These are phyloP conservation scores for Champsocephalus gunnari DNA, from an alignment of 2,797 vertebrate genomes.

Conservation along the genomic window DNA sequence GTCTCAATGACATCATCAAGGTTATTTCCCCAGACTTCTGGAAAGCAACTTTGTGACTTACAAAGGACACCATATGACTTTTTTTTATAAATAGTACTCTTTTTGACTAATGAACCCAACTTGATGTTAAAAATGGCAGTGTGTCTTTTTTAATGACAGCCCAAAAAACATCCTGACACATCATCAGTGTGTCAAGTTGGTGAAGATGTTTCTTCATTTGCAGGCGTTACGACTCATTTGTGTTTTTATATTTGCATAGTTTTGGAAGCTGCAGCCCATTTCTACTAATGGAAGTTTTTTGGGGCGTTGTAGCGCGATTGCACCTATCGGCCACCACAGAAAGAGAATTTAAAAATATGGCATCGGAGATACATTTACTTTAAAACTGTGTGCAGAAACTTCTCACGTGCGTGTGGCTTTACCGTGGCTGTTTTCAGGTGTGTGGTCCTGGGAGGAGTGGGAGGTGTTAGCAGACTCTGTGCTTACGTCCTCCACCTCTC, in stretches of 20 bases:
- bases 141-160: not conserved
- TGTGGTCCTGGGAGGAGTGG: slow-evolving; percentile 73
- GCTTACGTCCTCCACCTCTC: slow-evolving; percentile 50
- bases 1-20: not conserved
- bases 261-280: no score
- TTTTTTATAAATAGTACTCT: not conserved
- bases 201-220: no score
- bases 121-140: not conserved
- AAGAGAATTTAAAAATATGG: not conserved
- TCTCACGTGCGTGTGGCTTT: slow-evolving; percentile 3
- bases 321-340: not conserved
- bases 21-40: not conserved
- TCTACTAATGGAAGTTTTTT: no score
- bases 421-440: slow-evolving; percentile 73
- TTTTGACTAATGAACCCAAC: not conserved
- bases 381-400: not conserved
- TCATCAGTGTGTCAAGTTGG: not conserved
- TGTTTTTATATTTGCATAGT: no score
- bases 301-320: no score
- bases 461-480: slow-evolving; percentile 67
- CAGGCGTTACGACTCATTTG: no score
- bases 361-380: not conserved
- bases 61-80: not conserved
- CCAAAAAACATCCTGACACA: not conserved
- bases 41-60: not conserved